Percentiles rank a stretch among this genome's conserved stretches.
Evolutionary conservation across 2,113 vertebrate genomes (phyloP).

Genomic region (Psittacus erithacus): DNA sequence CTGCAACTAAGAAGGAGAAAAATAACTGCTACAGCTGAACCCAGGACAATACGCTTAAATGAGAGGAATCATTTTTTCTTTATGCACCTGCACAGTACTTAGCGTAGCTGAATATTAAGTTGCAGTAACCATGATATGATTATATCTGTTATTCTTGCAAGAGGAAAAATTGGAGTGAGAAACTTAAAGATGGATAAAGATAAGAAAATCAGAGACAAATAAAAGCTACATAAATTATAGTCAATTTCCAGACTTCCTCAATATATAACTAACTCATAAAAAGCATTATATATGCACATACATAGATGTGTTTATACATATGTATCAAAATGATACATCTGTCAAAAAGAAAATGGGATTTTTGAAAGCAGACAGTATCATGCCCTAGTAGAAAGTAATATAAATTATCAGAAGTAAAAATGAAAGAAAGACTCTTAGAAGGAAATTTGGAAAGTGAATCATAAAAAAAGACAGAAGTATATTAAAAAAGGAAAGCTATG

Average conservation of each 20-base stretch:
- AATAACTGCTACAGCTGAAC: background rate
- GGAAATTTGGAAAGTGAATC: background rate
- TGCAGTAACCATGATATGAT: background rate
- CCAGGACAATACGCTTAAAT: background rate
- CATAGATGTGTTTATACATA: background rate
- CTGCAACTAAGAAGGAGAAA: background rate
- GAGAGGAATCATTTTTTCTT: background rate
- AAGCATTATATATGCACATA: conserved; percentile 25
- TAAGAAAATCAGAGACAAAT: conserved; percentile 2
- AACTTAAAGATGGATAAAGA: background rate
- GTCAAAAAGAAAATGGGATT: conserved; percentile 35
- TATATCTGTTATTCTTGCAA: background rate
- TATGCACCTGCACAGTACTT: background rate
- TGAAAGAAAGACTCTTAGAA: conserved; percentile 1
- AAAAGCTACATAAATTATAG: conserved; percentile 20
- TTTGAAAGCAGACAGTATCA: conserved; percentile 10
- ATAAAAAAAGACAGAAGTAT: background rate
- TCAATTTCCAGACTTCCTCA: background rate
- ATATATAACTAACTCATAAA: background rate
- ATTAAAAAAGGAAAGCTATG: conserved; percentile 21
- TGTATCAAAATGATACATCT: background rate
- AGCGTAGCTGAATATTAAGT: background rate
- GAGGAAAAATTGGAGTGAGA: background rate
- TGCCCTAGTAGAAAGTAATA: background rate
- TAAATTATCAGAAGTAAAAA: conserved; percentile 20